Conservation (phyloP, 2,797 vertebrate genomes). For the Onychomys leucogaster region DNA sequence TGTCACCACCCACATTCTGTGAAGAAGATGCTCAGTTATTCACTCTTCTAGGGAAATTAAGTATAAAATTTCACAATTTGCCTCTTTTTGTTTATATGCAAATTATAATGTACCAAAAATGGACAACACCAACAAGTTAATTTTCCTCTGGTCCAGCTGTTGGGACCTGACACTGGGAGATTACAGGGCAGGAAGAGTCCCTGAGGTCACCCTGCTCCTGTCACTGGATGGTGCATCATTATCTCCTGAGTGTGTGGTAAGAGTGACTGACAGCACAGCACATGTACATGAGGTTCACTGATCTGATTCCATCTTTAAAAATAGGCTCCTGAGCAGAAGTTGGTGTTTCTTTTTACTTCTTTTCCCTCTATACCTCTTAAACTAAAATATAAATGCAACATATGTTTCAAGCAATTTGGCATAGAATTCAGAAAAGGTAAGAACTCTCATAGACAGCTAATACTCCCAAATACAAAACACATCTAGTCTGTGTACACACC, state of each 20-base stretch:
- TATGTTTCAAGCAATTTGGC: conserved; percentile 66
- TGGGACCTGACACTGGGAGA: background rate
- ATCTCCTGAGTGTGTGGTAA: background rate
- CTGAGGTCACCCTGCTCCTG: background rate
- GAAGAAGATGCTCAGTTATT: conserved; percentile 52
- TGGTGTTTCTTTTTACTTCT: conserved; percentile 51
- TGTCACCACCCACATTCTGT: conserved; percentile 65
- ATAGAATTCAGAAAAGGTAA: conserved; percentile 64
- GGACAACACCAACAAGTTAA: conserved; percentile 17
- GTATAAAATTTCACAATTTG: conserved; percentile 64
- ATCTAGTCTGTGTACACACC: background rate
- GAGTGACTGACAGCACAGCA: background rate
- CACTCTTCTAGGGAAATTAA: conserved; percentile 76
- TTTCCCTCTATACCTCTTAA: conserved; percentile 59
- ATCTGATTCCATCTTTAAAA: conserved; percentile 60
- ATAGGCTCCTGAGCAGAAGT: conserved; percentile 60
- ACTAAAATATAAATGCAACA: conserved; percentile 70
- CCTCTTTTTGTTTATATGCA: conserved; percentile 52
- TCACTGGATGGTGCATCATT: background rate
- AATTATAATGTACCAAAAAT: conserved; percentile 62
- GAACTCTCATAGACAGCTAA: conserved; percentile 59
- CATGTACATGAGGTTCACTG: conserved; percentile 4
- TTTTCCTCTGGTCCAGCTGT: conserved; percentile 25
- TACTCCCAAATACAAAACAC: background rate
- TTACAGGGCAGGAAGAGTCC: too few species aligned